Evolutionary conservation across 2,113 vertebrate species (phyloP).

Genomic region (Perca flavescens): DNA sequence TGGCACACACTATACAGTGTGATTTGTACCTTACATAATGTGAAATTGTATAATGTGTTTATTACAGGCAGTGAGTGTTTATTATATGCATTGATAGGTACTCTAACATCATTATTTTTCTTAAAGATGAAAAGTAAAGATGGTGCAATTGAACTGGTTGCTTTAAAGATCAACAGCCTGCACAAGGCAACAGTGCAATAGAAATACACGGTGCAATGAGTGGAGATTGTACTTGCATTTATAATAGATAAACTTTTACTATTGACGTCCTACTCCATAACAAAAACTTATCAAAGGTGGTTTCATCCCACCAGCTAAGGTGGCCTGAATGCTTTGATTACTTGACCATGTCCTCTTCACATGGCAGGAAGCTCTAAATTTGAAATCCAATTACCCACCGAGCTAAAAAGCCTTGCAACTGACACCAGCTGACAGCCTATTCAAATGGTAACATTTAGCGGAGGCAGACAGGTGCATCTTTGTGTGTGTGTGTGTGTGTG

Average conservation of each 20-base stretch:
- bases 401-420: slow-evolving; percentile 45
- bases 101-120: not conserved
- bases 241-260: not conserved
- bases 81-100: slow-evolving; percentile 16
- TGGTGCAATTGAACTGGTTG: not conserved
- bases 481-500: not conserved
- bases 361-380: slow-evolving; percentile 46
- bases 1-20: slow-evolving; percentile 17
- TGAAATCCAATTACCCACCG: slow-evolving; percentile 57
- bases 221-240: not conserved
- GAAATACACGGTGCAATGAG: not conserved
- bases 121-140: not conserved
- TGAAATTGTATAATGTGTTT: slow-evolving; percentile 24
- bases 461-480: slow-evolving; percentile 42
- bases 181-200: not conserved
- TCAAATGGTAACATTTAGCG: slow-evolving; percentile 66
- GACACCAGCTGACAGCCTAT: slow-evolving; percentile 51
- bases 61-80: slow-evolving; percentile 3
- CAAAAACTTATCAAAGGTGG: slow-evolving; percentile 44
- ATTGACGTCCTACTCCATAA: not conserved
- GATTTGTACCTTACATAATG: slow-evolving; percentile 30
- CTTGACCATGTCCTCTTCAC: slow-evolving; percentile 22
- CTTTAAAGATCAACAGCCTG: slow-evolving; percentile 13
- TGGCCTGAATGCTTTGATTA: slow-evolving; percentile 34
- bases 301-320: slow-evolving; percentile 21